A percentile compares a stretch with the other conserved stretches of the same genome.
Evolutionary conservation across 2,888 invertebrate species (phyloP).

Genomic region (Acleris cristana): DNA sequence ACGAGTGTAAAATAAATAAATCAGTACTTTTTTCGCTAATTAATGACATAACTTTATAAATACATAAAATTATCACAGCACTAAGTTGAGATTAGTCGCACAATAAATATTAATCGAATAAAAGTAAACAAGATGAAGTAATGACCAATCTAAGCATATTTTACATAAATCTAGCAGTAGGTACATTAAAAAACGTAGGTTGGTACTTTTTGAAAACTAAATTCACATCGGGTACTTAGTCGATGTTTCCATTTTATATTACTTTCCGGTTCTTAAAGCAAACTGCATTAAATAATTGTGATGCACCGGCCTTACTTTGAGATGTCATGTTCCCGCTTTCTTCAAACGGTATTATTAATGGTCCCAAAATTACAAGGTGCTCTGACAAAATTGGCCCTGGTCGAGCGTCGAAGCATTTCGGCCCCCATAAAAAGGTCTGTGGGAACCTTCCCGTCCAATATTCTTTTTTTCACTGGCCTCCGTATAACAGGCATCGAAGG

Average conservation of each 20-base stretch:
- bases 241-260: no score
- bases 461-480: slow-evolving; percentile 54
- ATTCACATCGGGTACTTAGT: background rate
- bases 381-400: slow-evolving; percentile 67
- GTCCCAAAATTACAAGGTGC: slow-evolving; percentile 73
- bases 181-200: no score
- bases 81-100: no score
- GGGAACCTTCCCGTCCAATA: slow-evolving; percentile 68
- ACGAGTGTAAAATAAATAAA: slow-evolving; percentile 2
- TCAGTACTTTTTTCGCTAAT: background rate
- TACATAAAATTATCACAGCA: background rate
- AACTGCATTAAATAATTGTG: slow-evolving; percentile 26
- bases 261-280: no score
- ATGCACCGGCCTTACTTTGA: slow-evolving; percentile 57
- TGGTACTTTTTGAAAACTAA: background rate
- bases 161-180: background rate
- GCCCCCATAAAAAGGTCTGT: slow-evolving; percentile 64
- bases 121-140: no score
- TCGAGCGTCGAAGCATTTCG: slow-evolving; percentile 57
- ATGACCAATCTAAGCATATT: no score
- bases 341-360: slow-evolving; percentile 71
- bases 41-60: background rate
- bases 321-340: slow-evolving; percentile 65
- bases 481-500: slow-evolving; percentile 53
- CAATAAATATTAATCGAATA: no score